phyloP scores from a whole-genome alignment of 2,797 vertebrate species.

The Podargus strigoides region DNA sequence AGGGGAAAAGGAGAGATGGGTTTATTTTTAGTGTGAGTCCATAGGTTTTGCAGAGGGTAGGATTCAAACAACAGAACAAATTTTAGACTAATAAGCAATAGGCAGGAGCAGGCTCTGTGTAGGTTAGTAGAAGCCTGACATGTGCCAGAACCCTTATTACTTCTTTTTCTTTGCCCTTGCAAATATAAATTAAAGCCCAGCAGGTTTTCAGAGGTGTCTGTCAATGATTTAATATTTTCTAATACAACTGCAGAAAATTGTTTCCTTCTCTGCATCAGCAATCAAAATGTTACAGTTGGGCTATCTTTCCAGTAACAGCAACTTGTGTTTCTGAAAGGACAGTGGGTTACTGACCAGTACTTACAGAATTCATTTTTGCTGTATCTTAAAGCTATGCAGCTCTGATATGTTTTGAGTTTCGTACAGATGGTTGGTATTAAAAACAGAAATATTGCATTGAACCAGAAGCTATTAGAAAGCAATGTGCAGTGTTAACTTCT shows the following conservation, averaged over 20 bases:
- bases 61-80: neutral
- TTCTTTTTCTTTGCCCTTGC: neutral
- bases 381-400: neutral
- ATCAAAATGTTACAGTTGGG: neutral
- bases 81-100: neutral
- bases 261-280: neutral
- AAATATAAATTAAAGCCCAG: neutral
- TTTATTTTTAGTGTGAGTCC: constrained; percentile 15
- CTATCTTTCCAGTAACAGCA: neutral
- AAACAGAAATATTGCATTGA: neutral
- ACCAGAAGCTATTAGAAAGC: neutral
- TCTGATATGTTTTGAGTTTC: neutral
- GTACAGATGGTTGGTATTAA: neutral
- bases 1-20: neutral
- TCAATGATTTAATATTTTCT: neutral
- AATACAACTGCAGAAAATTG: neutral
- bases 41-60: neutral
- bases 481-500: neutral
- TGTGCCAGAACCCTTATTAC: neutral
- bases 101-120: neutral
- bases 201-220: neutral
- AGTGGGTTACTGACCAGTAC: neutral
- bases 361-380: neutral
- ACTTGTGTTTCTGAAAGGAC: neutral
- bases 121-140: neutral